phyloP scores from a whole-genome alignment of 2,797 vertebrate genomes.

The Chloroceryle amazona region DNA sequence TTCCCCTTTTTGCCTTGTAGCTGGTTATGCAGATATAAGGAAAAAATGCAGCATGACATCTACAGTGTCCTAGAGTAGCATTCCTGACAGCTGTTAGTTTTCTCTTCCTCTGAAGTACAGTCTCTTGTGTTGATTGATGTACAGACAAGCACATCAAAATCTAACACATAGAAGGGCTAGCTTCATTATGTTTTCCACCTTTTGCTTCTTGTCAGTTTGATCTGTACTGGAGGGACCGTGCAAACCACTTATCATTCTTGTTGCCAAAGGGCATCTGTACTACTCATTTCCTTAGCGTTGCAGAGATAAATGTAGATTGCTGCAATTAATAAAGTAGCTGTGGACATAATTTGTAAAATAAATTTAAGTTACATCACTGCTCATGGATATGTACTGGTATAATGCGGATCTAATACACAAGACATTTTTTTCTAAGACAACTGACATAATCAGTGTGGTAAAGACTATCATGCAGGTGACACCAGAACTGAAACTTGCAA shows the following conservation, averaged over 20 bases:
- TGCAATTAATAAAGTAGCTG: neutral
- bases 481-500: neutral
- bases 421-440: neutral
- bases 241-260: neutral
- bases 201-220: constrained; percentile 14
- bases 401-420: neutral
- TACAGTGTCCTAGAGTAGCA: neutral
- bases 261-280: neutral
- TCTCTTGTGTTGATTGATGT: neutral
- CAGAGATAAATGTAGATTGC: neutral
- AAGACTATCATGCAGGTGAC: neutral
- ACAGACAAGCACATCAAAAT: constrained; percentile 17
- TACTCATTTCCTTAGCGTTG: neutral
- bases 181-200: neutral
- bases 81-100: neutral
- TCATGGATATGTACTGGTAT: neutral
- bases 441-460: neutral
- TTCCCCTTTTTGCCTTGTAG: neutral
- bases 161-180: neutral
- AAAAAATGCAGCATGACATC: neutral
- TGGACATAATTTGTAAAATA: neutral
- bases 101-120: neutral
- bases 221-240: neutral
- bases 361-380: neutral
- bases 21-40: neutral